These are phyloP conservation scores for Myanophis thanlyinensis DNA, from an alignment of 2,113 vertebrate genomes.

Conservation along the genomic window DNA sequence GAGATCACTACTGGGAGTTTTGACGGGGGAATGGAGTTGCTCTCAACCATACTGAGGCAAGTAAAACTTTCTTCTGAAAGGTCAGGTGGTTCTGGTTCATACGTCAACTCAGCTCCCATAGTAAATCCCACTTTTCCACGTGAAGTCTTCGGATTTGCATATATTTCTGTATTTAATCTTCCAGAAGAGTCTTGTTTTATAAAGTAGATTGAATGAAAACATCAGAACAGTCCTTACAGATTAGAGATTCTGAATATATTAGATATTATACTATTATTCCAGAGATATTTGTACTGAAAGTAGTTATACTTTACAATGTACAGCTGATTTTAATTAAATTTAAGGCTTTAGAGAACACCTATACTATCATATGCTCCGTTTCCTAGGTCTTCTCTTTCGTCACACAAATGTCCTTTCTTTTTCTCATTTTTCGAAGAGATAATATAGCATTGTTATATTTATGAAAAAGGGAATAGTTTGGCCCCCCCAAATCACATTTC, in stretches of 20 bases:
- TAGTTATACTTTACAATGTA: background rate
- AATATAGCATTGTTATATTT: background rate
- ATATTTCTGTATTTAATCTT: constrained; percentile 6
- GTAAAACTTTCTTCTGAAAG: constrained; percentile 78
- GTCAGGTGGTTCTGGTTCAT: constrained; percentile 69
- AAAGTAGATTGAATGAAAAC: constrained; percentile 22
- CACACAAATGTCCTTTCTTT: background rate
- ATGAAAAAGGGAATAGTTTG: background rate
- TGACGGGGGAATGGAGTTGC: constrained; percentile 71
- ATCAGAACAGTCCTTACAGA: background rate
- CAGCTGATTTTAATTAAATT: background rate
- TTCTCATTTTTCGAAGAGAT: background rate
- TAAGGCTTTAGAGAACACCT: background rate
- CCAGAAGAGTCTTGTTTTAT: constrained; percentile 58
- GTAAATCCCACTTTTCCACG: constrained; percentile 72
- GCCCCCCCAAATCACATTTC: background rate
- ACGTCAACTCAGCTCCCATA: constrained; percentile 55
- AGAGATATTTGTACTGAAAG: background rate
- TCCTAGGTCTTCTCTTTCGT: background rate
- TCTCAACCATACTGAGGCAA: constrained; percentile 71
- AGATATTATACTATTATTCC: background rate
- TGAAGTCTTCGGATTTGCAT: background rate
- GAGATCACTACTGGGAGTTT: constrained; percentile 74
- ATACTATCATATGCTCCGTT: background rate
- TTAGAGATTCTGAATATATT: background rate